These are phyloP conservation scores for Timema podura DNA, from an alignment of 2,888 invertebrate species.

Conservation along the genomic window DNA sequence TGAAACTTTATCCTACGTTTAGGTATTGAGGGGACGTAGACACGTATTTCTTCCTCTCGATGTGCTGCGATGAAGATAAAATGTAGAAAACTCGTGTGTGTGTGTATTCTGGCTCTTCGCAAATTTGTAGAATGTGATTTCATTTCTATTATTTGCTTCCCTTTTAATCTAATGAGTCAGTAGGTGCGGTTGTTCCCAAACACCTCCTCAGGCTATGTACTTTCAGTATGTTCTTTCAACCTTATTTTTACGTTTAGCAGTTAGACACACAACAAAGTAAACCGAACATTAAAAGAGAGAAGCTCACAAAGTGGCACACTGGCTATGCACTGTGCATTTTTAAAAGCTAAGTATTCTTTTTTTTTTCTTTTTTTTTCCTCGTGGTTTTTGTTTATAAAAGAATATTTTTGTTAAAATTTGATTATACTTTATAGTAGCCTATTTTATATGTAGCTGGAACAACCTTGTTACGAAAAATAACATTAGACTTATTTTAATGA, in stretches of 20 bases:
- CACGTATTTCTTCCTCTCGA: too few species aligned
- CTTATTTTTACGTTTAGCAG: conserved; percentile 16
- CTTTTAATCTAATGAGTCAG: too few species aligned
- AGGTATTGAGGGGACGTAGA: too few species aligned
- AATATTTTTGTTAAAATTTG: conserved; percentile 17
- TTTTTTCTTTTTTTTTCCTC: conserved; percentile 7
- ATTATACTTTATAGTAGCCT: conserved; percentile 20
- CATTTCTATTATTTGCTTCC: too few species aligned
- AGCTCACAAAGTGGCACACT: conserved; percentile 11
- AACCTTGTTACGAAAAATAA: conserved; percentile 19
- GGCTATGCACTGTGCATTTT: conserved; percentile 14
- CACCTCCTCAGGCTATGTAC: conserved; percentile 7
- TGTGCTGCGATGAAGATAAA: too few species aligned
- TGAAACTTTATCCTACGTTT: too few species aligned
- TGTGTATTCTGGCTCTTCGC: too few species aligned
- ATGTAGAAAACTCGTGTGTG: too few species aligned
- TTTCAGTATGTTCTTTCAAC: conserved; percentile 8
- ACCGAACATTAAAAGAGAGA: not conserved
- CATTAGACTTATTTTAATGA: conserved; percentile 28
- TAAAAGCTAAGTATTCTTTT: conserved; percentile 8
- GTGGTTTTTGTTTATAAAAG: not conserved
- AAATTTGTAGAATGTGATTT: too few species aligned
- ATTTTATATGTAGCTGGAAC: conserved; percentile 25
- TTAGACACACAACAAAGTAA: conserved; percentile 10
- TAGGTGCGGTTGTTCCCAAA: not conserved